phyloP scores from a whole-genome alignment of 2,797 vertebrate species.

The Sibirionetta formosa region DNA sequence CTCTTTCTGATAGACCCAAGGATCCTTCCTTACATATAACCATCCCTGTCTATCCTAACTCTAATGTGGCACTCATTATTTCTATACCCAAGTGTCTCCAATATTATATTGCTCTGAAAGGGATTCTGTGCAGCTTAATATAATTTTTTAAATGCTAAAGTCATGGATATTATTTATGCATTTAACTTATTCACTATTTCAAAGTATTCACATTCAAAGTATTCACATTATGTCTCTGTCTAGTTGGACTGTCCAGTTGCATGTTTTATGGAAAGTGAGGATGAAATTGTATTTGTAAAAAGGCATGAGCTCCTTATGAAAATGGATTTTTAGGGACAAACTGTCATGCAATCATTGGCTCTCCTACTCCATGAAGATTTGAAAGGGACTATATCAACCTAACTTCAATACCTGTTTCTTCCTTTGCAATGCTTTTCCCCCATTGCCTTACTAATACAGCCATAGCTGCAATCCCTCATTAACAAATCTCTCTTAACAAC shows the following conservation, averaged over 20 bases:
- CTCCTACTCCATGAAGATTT: slow-evolving; percentile 42
- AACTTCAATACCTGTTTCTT: neutral
- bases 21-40: neutral
- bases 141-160: slow-evolving; percentile 31
- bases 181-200: slow-evolving; percentile 61
- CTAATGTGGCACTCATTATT: neutral
- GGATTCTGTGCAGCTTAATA: neutral
- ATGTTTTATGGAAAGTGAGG: slow-evolving; percentile 80
- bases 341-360: slow-evolving; percentile 73
- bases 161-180: slow-evolving; percentile 32
- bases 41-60: neutral
- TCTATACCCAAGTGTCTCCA: neutral
- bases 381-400: slow-evolving; percentile 34
- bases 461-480: slow-evolving; percentile 19
- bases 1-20: slow-evolving; percentile 30
- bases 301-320: slow-evolving; percentile 76
- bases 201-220: slow-evolving; percentile 80
- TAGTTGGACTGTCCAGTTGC: slow-evolving; percentile 73
- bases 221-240: slow-evolving; percentile 62
- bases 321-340: slow-evolving; percentile 74
- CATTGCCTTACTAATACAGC: slow-evolving; percentile 25
- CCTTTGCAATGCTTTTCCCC: slow-evolving; percentile 15
- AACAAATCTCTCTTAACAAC: slow-evolving; percentile 12
- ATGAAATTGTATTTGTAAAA: slow-evolving; percentile 74
- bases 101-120: neutral